Evolutionary conservation across 1,140 invertebrate species (phyloP).

Genomic region (Meloidogyne chitwoodi): DNA sequence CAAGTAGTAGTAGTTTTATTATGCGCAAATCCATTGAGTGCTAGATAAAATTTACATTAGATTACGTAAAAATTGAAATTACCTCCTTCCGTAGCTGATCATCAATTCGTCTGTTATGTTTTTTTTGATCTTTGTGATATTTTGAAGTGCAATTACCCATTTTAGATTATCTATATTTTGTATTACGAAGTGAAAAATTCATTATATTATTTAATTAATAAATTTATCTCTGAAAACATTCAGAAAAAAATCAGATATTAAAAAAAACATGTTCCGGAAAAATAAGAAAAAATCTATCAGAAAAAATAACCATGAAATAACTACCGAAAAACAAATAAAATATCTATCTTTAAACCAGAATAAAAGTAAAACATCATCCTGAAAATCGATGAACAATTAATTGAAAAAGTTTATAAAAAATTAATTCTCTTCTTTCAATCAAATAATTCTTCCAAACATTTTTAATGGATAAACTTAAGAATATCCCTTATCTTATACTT

Average conservation of each 20-base stretch:
- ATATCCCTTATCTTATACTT: not conserved
- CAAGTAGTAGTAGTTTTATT: constrained; percentile 57
- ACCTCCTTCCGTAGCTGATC: constrained; percentile 58
- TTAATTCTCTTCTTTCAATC: not conserved
- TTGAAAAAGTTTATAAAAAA: not conserved
- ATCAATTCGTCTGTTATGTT: constrained; percentile 54
- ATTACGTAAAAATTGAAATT: not conserved
- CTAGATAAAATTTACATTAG: no score
- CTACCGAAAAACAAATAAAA: no score
- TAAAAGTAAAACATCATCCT: no score
- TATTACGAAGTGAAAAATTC: not conserved
- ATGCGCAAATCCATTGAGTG: constrained; percentile 57
- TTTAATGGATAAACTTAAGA: not conserved
- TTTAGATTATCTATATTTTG: not conserved
- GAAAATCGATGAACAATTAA: not conserved
- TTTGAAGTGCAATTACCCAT: constrained; percentile 60
- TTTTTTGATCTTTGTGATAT: constrained; percentile 59
- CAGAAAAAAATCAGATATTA: not conserved
- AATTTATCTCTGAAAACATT: not conserved
- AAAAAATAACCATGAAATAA: not conserved
- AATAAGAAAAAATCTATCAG: no score
- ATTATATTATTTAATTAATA: no score
- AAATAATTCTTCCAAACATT: not conserved
- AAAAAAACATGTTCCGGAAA: no score
- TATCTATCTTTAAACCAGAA: no score